A percentile compares a stretch with the other conserved stretches of the same genome.
Conservation (phyloP, 2,797 vertebrate species). For the Gorsachius magnificus region DNA sequence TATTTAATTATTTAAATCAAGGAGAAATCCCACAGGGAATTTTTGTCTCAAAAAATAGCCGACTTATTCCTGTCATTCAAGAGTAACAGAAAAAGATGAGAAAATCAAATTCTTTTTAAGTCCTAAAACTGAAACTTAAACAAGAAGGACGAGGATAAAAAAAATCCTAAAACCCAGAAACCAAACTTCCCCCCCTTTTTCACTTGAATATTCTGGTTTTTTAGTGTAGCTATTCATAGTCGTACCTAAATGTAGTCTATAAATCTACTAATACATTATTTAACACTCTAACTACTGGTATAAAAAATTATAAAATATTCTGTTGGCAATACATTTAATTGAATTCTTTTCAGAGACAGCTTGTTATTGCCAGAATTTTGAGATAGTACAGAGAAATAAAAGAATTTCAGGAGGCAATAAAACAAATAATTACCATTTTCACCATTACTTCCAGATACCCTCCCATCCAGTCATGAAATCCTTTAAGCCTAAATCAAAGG, state of each 20-base stretch:
- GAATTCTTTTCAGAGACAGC: constrained; percentile 39
- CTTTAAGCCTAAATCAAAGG: constrained; percentile 47
- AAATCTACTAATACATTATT: constrained; percentile 67
- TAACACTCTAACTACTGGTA: constrained; percentile 47
- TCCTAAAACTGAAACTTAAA: constrained; percentile 54
- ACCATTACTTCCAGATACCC: constrained; percentile 5
- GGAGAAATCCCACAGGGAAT: not conserved
- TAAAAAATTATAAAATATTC: constrained; percentile 52
- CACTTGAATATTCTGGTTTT: constrained; percentile 14
- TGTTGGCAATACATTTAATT: constrained; percentile 54
- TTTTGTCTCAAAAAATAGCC: constrained; percentile 38
- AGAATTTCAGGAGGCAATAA: constrained; percentile 40
- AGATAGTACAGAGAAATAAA: constrained; percentile 51
- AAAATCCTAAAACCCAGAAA: constrained; percentile 8
- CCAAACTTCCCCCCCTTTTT: not conserved
- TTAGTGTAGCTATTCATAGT: constrained; percentile 53
- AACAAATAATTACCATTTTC: constrained; percentile 51
- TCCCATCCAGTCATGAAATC: not conserved
- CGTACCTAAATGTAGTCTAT: constrained; percentile 49
- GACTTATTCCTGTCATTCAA: constrained; percentile 18
- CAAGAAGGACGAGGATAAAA: not conserved
- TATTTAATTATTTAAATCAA: constrained; percentile 60
- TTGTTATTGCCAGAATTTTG: constrained; percentile 58
- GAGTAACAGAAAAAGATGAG: constrained; percentile 20
- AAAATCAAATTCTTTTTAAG: constrained; percentile 42